Conservation (phyloP, 2,888 invertebrate genomes). For the Ophraella communa region DNA sequence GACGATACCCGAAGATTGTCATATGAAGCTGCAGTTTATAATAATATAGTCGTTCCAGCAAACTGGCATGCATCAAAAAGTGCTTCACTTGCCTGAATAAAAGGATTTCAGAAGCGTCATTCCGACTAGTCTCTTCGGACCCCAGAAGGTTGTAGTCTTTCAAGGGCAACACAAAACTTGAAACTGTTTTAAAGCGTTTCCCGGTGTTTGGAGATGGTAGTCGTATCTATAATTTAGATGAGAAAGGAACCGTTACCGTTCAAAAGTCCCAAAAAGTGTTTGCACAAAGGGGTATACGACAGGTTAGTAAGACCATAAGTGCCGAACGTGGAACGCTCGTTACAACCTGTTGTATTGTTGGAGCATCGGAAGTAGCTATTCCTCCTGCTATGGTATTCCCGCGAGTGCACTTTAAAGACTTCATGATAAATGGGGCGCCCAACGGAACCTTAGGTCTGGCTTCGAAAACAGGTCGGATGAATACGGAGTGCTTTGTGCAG, state of each 20-base stretch:
- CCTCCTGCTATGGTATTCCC: no score
- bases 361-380: not conserved
- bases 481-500: not conserved
- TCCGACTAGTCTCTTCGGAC: not conserved
- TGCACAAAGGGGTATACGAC: not conserved
- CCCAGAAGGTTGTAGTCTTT: not conserved
- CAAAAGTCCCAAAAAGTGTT: not conserved
- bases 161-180: not conserved
- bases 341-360: slow-evolving; percentile 15
- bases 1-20: no score
- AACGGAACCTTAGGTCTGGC: slow-evolving; percentile 7
- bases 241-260: not conserved
- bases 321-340: slow-evolving; percentile 5
- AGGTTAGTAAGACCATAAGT: slow-evolving; percentile 4
- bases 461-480: slow-evolving; percentile 11
- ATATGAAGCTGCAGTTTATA: no score
- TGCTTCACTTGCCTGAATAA: no score
- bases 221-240: not conserved
- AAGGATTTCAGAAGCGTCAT: no score
- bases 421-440: not conserved
- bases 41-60: no score
- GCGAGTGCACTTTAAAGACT: slow-evolving; percentile 1
- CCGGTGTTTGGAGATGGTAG: not conserved
- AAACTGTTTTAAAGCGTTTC: not conserved
- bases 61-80: no score